Evolutionary conservation across 2,888 invertebrate genomes (phyloP).

Genomic region (Drosophila imparisetae): DNA sequence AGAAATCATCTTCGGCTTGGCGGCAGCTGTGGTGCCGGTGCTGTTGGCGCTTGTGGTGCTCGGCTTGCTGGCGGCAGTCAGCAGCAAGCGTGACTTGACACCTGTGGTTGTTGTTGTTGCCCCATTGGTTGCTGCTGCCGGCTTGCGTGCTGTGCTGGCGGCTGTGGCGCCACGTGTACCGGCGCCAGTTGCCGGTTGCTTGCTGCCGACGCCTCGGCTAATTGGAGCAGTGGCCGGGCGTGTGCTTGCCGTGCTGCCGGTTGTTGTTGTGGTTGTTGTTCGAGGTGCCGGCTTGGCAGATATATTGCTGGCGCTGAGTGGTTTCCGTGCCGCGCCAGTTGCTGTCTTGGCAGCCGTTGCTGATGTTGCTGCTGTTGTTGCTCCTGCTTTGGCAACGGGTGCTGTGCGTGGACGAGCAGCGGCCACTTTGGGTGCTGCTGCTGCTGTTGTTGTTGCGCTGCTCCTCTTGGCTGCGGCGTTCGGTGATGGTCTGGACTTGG

Average conservation of each 20-base stretch:
- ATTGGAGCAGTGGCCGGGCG: slow-evolving; percentile 65
- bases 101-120: slow-evolving; percentile 33
- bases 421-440: slow-evolving; percentile 36
- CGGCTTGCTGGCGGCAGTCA: slow-evolving; percentile 53
- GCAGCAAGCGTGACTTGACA: slow-evolving; percentile 58
- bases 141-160: slow-evolving; percentile 47
- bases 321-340: slow-evolving; percentile 55
- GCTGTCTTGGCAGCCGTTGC: slow-evolving; percentile 41
- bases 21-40: slow-evolving; percentile 21
- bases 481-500: slow-evolving; percentile 54
- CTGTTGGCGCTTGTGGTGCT: slow-evolving; percentile 15
- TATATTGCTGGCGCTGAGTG: slow-evolving; percentile 47
- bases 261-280: slow-evolving; percentile 18
- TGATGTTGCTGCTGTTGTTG: slow-evolving; percentile 46
- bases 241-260: slow-evolving; percentile 30
- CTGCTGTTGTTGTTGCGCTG: slow-evolving; percentile 9
- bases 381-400: slow-evolving; percentile 49
- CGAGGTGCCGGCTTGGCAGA: slow-evolving; percentile 53
- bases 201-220: slow-evolving; percentile 32
- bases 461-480: slow-evolving; percentile 35
- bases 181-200: slow-evolving; percentile 36
- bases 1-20: slow-evolving; percentile 77
- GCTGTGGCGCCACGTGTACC: slow-evolving; percentile 39
- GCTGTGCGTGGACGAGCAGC: slow-evolving; percentile 75
- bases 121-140: slow-evolving; percentile 36